Conservation (phyloP, 2,113 vertebrate genomes). For the Otus sunia region DNA sequence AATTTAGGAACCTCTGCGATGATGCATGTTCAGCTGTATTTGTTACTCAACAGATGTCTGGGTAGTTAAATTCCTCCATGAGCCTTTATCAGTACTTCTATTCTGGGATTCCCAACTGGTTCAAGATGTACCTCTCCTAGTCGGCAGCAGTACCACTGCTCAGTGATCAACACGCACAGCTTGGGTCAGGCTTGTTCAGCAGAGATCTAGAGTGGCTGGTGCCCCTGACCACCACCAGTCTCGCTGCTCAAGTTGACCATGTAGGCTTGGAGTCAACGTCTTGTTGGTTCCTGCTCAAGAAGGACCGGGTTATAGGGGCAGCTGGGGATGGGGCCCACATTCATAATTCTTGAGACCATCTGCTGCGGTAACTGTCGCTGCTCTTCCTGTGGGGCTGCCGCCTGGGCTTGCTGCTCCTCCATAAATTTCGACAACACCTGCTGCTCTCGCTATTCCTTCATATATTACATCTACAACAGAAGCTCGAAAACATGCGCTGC, state of each 20-base stretch:
- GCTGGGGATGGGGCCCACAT: neutral
- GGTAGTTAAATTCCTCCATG: constrained; percentile 72
- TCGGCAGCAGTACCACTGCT: neutral
- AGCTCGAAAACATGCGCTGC: neutral
- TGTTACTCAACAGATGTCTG: constrained; percentile 78
- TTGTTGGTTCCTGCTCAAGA: neutral
- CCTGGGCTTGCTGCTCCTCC: neutral
- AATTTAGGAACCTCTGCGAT: constrained; percentile 76
- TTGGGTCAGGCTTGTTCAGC: neutral
- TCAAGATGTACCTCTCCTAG: constrained; percentile 46
- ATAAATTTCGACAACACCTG: constrained; percentile 44
- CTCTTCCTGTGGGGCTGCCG: constrained; percentile 10
- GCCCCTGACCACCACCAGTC: neutral
- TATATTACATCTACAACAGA: neutral
- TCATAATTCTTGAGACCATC: constrained; percentile 1
- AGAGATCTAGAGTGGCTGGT: neutral
- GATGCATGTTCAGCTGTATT: constrained; percentile 76
- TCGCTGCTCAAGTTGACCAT: neutral
- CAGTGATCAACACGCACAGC: neutral
- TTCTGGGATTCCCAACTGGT: constrained; percentile 63
- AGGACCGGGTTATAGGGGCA: neutral
- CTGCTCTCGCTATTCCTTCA: neutral
- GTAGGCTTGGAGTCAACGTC: neutral
- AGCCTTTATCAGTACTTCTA: constrained; percentile 63
- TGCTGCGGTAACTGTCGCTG: constrained; percentile 16